These are phyloP conservation scores for Polyploca ridens DNA, from an alignment of 2,888 invertebrate species.

Conservation along the genomic window DNA sequence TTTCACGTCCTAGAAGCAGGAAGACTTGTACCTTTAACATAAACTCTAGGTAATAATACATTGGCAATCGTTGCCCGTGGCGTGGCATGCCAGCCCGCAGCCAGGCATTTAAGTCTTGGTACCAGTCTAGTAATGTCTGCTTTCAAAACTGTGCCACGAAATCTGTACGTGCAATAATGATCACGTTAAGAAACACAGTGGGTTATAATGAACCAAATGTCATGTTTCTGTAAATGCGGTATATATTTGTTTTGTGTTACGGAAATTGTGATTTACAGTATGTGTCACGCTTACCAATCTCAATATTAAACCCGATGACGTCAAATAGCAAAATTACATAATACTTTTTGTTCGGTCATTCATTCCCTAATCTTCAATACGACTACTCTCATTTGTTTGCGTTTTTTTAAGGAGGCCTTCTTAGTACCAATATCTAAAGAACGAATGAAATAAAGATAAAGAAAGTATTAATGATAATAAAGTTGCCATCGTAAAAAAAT, in stretches of 20 bases:
- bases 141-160: slow-evolving; percentile 42
- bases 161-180: slow-evolving; percentile 38
- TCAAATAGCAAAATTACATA: too few species aligned
- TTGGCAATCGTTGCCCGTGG: slow-evolving; percentile 31
- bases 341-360: too few species aligned
- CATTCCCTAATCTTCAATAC: too few species aligned
- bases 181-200: slow-evolving; percentile 40
- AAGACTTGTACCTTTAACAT: slow-evolving; percentile 28
- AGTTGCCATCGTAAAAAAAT: slow-evolving; percentile 52
- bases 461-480: slow-evolving; percentile 36
- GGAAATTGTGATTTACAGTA: not conserved
- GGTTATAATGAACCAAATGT: slow-evolving; percentile 34
- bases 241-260: not conserved
- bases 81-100: slow-evolving; percentile 38
- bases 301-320: too few species aligned
- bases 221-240: slow-evolving; percentile 11
- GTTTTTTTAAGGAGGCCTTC: not conserved
- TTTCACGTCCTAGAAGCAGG: slow-evolving; percentile 21
- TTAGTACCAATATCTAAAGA: slow-evolving; percentile 13
- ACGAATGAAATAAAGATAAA: slow-evolving; percentile 22
- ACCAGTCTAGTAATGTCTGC: slow-evolving; percentile 37
- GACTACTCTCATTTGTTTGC: too few species aligned
- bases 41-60: slow-evolving; percentile 22
- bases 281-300: not conserved
- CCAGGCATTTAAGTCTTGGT: slow-evolving; percentile 35